Base-by-base conservation (phyloP, 2,797 vertebrate species). In the Gymnopithys bicolor region DNA sequence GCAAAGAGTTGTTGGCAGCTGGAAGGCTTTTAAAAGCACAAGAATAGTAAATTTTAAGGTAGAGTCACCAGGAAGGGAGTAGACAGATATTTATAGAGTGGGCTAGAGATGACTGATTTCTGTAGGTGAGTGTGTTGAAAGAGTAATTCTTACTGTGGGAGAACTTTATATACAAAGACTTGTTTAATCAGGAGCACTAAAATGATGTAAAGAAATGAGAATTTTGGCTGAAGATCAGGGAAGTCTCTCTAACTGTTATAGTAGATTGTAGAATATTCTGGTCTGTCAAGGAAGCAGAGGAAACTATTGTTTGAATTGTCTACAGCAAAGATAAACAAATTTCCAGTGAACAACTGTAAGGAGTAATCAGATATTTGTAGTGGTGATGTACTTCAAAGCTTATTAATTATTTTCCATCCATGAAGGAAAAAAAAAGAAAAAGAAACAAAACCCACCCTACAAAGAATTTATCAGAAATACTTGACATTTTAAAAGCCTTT, bases 281-380 rank as follows among this genome's bases (percentile, higher is more conserved):
- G 43, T 84, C 58, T 86, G 43, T 49, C 45, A 62, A 93, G 53
- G 66, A 83, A 93, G 62, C 32, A 55, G 75, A 2, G 75, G 93
- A 91, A 96, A 51, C 89, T 70, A 85, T 71, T 95, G 83, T 95
- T 95, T 95, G 89, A 93, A 52, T 87, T 53, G 32, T 55, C 77
- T 81, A 83, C 80, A 92, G 17, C 71, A 71, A 92, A 90, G 35
- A 23, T 85, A 96, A 94, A 95, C 92, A 92, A 33, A 71, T 80
- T 85, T 78, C 12, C 85, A 84, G 41, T 52, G 52, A 82, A 53
- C 60, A 74, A 83, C n/a, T 1, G 0, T 41, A 35, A 77, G 13
- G 28, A 89, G 51, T 41, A 75, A 83, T 71, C 68, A 85, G 75
- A 51, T 80, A 59, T 37, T 89, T 91, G 46, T 27, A 71, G 46